Evolutionary conservation across 2,888 invertebrate species (phyloP), one percentile per base, ranked within the genome.

Genomic region (Mylabris sibirica): DNA sequence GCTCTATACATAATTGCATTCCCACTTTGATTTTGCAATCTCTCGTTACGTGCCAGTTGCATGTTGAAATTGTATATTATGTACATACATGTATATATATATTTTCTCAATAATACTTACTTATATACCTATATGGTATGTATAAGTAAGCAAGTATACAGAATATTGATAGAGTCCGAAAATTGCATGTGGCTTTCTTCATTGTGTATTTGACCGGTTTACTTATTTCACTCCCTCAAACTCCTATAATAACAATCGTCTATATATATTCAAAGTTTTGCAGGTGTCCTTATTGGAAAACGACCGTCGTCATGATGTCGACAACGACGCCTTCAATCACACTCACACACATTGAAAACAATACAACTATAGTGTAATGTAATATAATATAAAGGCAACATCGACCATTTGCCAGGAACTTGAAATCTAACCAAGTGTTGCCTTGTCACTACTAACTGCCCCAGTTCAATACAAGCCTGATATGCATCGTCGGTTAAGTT

Each of bases 241-340:
- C 30, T 30, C 30, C 30, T 30, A 30, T 8, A 30, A 30, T 30
- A 8, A 35, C 65, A 53, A 73, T 75, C 73, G 70, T 72, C 35
- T 59, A 71, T 64, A 69, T 60, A 35, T 64, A 64, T 77, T 76
- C 78, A 81, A 81, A 80, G 77, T 81, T 49, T 81, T 77, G 79
- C 80, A 82, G 82, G 82, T 82, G 82, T 22, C 49, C 76, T 78
- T 78, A 77, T 78, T 76, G 76, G 76, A 77, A 70, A 73, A 69
- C 67, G 65, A 77, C 74, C 73, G 68, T 66, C 72, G 72, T 70
- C 75, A 69, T 30, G 8, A 30, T 30, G 30, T 66, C 69, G 64
- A 65, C 69, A 63, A 61, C 67, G 59, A 59, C 68, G 57, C 68
- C 60, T 60, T 60, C 60, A 38, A 35, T 38, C 72, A 49, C 20